These are phyloP conservation scores for Leptinotarsa lineolata DNA, from an alignment of 1,140 invertebrate genomes.

Conservation along the genomic window DNA sequence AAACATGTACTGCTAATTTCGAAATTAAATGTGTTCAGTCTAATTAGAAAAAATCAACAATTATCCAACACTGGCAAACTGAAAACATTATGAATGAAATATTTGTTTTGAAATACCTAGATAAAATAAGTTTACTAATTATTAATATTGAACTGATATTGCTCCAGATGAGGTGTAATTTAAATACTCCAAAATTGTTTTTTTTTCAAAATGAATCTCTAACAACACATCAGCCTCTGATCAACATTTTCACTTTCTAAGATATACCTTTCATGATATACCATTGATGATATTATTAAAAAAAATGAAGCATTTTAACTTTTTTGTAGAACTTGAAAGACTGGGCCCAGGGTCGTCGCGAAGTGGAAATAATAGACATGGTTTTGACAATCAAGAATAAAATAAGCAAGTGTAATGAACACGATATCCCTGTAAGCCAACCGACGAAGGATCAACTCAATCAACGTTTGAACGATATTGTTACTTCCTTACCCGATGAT, in stretches of 20 bases:
- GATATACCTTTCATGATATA: neutral
- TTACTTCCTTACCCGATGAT: conserved; percentile 85
- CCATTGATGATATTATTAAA: neutral
- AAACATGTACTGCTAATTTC: too few species aligned
- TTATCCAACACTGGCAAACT: too few species aligned
- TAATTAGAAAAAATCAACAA: too few species aligned
- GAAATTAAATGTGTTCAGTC: too few species aligned
- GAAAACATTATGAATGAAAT: too few species aligned
- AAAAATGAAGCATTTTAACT: conserved; percentile 9
- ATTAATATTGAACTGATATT: too few species aligned
- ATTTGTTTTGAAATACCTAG: neutral
- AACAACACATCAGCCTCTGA: too few species aligned
- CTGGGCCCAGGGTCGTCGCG: conserved; percentile 89
- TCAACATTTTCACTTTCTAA: too few species aligned
- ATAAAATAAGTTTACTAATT: neutral
- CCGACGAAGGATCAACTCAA: conserved; percentile 75
- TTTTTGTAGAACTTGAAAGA: conserved; percentile 76
- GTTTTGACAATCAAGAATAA: conserved; percentile 85
- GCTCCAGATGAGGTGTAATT: too few species aligned
- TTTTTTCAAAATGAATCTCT: too few species aligned
- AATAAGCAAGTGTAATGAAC: conserved; percentile 72
- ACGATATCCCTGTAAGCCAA: conserved; percentile 71
- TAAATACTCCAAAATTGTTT: too few species aligned
- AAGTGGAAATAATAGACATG: conserved; percentile 97
- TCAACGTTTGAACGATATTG: conserved; percentile 80